These are phyloP conservation scores for Apotomis turbidana DNA, from an alignment of 2,888 invertebrate genomes.

Conservation along the genomic window DNA sequence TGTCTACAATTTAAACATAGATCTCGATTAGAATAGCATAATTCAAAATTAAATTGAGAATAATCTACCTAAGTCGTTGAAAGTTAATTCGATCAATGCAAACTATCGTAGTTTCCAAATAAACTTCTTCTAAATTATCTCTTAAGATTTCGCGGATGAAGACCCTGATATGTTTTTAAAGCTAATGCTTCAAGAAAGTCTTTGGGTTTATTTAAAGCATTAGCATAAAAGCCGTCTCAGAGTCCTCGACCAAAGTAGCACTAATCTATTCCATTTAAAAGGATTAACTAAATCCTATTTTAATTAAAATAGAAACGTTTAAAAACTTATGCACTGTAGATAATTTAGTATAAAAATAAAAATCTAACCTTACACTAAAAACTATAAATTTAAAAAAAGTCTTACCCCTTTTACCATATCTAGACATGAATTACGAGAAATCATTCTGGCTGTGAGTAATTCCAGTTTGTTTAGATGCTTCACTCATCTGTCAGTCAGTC, in stretches of 20 bases:
- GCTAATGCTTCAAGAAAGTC: conserved; percentile 42
- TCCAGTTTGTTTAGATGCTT: conserved; percentile 73
- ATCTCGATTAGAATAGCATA: conserved; percentile 76
- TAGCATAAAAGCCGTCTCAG: conserved; percentile 50
- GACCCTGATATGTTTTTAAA: conserved; percentile 51
- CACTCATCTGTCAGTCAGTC: conserved; percentile 55
- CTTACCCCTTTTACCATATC: conserved; percentile 76
- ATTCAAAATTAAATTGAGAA: conserved; percentile 72
- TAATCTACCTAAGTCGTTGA: conserved; percentile 68
- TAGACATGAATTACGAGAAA: conserved; percentile 77
- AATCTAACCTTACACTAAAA: conserved; percentile 68
- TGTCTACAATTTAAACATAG: conserved; percentile 66
- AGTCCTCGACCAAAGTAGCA: conserved; percentile 62
- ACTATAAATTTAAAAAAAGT: conserved; percentile 63
- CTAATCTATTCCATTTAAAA: conserved; percentile 75
- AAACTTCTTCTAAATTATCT: conserved; percentile 80
- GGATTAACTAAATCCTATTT: conserved; percentile 71
- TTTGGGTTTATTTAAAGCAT: conserved; percentile 38
- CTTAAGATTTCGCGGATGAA: conserved; percentile 70
- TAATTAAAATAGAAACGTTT: conserved; percentile 75
- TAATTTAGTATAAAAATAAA: conserved; percentile 75
- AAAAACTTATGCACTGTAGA: conserved; percentile 81
- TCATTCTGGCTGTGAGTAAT: conserved; percentile 83
- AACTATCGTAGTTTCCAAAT: conserved; percentile 76
- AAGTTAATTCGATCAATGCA: conserved; percentile 68